phyloP scores from a whole-genome alignment of 2,888 invertebrate genomes.

The Archaeoteleia sp. region DNA sequence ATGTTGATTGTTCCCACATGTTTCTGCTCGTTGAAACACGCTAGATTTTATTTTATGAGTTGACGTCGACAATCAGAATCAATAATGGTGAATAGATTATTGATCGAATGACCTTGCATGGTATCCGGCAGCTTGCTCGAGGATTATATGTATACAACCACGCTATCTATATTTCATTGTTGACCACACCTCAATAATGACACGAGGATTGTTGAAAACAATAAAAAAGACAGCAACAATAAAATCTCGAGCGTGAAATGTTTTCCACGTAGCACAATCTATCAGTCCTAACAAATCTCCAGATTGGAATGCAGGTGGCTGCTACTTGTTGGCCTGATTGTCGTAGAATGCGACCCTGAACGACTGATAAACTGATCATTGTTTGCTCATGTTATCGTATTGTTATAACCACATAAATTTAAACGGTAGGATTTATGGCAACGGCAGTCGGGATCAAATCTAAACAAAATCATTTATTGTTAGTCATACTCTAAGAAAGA shows the following conservation, averaged over 20 bases:
- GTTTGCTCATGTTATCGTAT: constrained; percentile 25
- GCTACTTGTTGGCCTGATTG: constrained; percentile 40
- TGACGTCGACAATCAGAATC: constrained; percentile 3
- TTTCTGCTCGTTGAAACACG: constrained; percentile 3
- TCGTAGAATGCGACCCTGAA: constrained; percentile 30
- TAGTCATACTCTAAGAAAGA: too few relatives aligned
- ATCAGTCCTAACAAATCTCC: constrained; percentile 40
- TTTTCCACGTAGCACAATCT: constrained; percentile 19
- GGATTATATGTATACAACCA: constrained; percentile 22
- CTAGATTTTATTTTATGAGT: constrained; percentile 25
- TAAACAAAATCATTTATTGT: too few relatives aligned
- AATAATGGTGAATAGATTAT: constrained; percentile 4
- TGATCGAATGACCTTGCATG: constrained; percentile 31
- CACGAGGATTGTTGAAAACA: constrained; percentile 32
- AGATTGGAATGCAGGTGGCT: constrained; percentile 42
- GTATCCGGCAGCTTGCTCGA: constrained; percentile 21
- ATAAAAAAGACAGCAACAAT: constrained; percentile 21
- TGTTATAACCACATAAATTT: constrained; percentile 21
- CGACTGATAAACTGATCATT: constrained; percentile 35
- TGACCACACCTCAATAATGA: constrained; percentile 48
- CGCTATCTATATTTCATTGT: constrained; percentile 46
- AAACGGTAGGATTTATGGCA: not conserved
- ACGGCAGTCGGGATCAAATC: too few relatives aligned
- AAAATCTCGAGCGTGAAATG: constrained; percentile 19
- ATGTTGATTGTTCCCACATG: constrained; percentile 13